These are phyloP conservation scores for Arge pagana DNA, from an alignment of 2,888 invertebrate genomes.

Conservation along the genomic window DNA sequence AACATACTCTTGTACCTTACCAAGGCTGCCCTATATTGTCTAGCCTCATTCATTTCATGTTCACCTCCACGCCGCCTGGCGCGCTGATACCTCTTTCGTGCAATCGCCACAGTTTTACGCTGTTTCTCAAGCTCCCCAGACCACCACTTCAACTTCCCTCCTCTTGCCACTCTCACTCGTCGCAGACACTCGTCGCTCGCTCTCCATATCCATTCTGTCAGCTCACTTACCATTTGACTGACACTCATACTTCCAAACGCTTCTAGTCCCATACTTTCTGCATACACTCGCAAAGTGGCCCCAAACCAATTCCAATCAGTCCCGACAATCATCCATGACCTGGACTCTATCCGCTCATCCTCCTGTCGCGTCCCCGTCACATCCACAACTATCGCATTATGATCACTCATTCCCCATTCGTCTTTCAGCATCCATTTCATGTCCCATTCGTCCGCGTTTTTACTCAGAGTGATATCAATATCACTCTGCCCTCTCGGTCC, in stretches of 20 bases:
- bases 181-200: too few relatives aligned
- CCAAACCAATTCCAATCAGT: too few relatives aligned
- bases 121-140: background rate
- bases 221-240: background rate
- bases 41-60: background rate
- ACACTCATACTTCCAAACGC: too few relatives aligned
- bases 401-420: conserved; percentile 21
- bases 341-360: too few relatives aligned
- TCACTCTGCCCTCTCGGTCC: background rate
- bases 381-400: conserved; percentile 15
- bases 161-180: background rate
- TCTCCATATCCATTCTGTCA: background rate
- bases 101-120: background rate
- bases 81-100: background rate
- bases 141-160: background rate
- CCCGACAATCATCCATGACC: too few relatives aligned
- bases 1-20: background rate
- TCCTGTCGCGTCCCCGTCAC: background rate
- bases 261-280: too few relatives aligned
- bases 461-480: conserved; percentile 2
- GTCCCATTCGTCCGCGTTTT: background rate
- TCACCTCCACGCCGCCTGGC: background rate
- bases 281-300: background rate
- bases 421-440: background rate
- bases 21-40: background rate